Percentiles rank a stretch among this genome's conserved stretches.
Conservation (phyloP, 2,888 invertebrate genomes). For the Agrypnus murinus region DNA sequence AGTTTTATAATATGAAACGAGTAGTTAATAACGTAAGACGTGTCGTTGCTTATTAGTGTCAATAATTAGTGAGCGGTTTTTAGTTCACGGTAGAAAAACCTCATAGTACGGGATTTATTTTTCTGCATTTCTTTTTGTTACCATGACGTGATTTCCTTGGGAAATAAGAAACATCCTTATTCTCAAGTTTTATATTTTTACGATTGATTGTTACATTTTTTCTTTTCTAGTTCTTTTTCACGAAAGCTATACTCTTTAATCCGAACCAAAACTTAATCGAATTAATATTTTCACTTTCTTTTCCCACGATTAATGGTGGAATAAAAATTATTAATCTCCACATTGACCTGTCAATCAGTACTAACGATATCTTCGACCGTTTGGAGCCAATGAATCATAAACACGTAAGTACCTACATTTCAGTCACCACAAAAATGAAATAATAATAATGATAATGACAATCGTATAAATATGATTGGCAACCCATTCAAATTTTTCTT, state of each 20-base stretch:
- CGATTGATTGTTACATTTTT: slow-evolving; percentile 2
- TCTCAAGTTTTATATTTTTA: slow-evolving; percentile 11
- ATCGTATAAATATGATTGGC: slow-evolving; percentile 34
- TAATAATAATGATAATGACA: slow-evolving; percentile 16
- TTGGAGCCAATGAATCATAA: slow-evolving; percentile 39
- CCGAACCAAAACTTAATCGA: slow-evolving; percentile 1
- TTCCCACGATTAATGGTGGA: slow-evolving; percentile 33
- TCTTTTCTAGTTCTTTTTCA: not conserved
- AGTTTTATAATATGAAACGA: not conserved
- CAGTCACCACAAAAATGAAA: slow-evolving; percentile 32
- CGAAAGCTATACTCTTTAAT: slow-evolving; percentile 3
- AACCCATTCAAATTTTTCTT: slow-evolving; percentile 31
- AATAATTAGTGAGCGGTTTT: slow-evolving; percentile 17
- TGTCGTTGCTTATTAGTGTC: slow-evolving; percentile 15
- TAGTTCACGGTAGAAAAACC: slow-evolving; percentile 7
- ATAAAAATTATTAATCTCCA: slow-evolving; percentile 38
- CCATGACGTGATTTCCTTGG: slow-evolving; percentile 15
- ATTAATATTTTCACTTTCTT: slow-evolving; percentile 33
- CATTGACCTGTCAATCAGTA: slow-evolving; percentile 48
- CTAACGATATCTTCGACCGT: slow-evolving; percentile 37
- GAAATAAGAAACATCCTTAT: slow-evolving; percentile 24
- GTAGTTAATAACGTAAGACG: not conserved
- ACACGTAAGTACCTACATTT: slow-evolving; percentile 23
- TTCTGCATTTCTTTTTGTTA: slow-evolving; percentile 13
- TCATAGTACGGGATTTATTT: slow-evolving; percentile 5